These are phyloP conservation scores for Heterodera carotae DNA, from an alignment of 1,140 invertebrate species.

Conservation along the genomic window DNA sequence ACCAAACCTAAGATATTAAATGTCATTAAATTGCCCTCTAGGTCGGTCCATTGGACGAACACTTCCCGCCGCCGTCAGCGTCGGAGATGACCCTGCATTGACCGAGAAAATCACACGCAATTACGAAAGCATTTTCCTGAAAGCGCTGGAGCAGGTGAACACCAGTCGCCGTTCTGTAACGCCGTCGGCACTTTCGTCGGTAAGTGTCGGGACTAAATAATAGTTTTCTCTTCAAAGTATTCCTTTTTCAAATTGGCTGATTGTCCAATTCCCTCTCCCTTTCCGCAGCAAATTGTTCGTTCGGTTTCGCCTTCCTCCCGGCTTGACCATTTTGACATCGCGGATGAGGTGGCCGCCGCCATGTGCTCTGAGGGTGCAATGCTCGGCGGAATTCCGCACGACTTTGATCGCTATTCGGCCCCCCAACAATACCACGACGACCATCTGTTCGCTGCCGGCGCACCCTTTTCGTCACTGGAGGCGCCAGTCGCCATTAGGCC, in stretches of 20 bases:
- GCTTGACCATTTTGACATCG: background rate
- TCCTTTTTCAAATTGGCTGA: background rate
- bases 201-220: background rate
- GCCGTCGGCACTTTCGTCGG: background rate
- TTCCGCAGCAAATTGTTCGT: background rate
- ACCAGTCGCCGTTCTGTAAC: background rate
- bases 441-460: background rate
- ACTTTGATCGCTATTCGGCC: no score
- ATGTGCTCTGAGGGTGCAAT: background rate
- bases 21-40: no score
- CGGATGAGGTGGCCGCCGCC: background rate
- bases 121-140: background rate
- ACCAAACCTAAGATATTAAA: no score
- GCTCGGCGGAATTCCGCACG: conserved; percentile 23
- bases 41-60: background rate
- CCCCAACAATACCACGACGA: no score
- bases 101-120: conserved; percentile 1
- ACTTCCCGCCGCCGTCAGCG: background rate
- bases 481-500: background rate
- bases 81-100: background rate
- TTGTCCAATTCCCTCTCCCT: background rate
- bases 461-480: background rate
- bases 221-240: no score
- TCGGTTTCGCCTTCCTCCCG: background rate
- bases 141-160: background rate